Conservation (phyloP, 2,113 vertebrate genomes). For the Cnemophilus loriae region DNA sequence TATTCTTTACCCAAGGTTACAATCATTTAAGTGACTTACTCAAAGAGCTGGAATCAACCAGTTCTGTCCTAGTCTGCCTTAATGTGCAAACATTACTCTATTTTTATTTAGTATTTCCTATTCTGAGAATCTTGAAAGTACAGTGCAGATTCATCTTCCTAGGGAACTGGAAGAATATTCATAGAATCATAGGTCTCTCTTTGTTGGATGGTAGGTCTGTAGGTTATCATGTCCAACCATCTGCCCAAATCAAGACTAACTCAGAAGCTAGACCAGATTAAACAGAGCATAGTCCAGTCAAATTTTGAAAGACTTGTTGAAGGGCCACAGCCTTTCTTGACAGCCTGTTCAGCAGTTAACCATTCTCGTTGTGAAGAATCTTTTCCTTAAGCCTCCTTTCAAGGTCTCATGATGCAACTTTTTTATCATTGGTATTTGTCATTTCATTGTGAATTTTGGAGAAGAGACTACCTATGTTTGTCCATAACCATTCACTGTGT, state of each 20-base stretch:
- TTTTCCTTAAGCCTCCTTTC: neutral
- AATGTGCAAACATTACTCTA: neutral
- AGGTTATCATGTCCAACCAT: neutral
- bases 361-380: neutral
- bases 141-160: neutral
- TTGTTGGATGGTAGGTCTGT: neutral
- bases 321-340: neutral
- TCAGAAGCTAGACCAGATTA: neutral
- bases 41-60: neutral
- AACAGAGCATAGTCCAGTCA: neutral
- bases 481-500: rapidly evolving
- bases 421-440: neutral
- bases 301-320: neutral
- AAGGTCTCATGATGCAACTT: neutral
- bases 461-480: neutral
- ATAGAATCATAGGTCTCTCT: neutral
- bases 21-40: neutral
- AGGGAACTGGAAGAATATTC: neutral
- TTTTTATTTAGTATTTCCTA: neutral
- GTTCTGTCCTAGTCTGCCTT: neutral
- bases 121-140: neutral
- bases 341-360: neutral
- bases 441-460: neutral
- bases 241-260: neutral
- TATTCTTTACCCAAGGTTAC: neutral